Conservation (phyloP, 1,140 invertebrate genomes). For the Macrobrachium rosenbergii region DNA sequence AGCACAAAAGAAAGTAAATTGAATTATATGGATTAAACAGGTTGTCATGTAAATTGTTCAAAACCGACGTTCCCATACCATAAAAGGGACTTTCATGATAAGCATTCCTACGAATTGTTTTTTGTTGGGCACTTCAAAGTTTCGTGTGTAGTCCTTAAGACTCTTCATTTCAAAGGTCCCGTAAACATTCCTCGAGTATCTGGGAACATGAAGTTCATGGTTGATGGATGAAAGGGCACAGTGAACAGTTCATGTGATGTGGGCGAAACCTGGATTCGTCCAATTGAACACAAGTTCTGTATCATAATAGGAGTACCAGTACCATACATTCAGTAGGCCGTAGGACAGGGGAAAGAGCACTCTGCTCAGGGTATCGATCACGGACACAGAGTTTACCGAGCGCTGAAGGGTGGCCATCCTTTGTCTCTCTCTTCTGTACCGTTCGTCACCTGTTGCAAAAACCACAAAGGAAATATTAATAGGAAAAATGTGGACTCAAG, state of each 20-base stretch:
- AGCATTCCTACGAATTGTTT: no score
- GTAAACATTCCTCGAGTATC: no score
- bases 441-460: conserved; percentile 67
- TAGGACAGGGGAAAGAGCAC: conserved; percentile 90
- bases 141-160: no score
- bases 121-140: no score
- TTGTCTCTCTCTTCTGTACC: conserved; percentile 78
- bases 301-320: conserved; percentile 83
- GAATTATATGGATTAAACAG: no score
- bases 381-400: conserved; percentile 84
- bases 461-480: neutral
- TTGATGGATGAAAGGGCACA: no score
- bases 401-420: conserved; percentile 74
- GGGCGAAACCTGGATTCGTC: conserved; percentile 47
- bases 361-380: conserved; percentile 87
- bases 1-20: no score
- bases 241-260: neutral
- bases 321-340: conserved; percentile 85
- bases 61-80: no score
- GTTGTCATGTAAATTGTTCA: no score
- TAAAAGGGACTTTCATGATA: no score
- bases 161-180: no score
- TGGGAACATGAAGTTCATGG: no score
- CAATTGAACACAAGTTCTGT: conserved; percentile 51
- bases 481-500: neutral